Conservation (phyloP, 92 coral and sea anemone species). For the Palythoa grandis region DNA sequence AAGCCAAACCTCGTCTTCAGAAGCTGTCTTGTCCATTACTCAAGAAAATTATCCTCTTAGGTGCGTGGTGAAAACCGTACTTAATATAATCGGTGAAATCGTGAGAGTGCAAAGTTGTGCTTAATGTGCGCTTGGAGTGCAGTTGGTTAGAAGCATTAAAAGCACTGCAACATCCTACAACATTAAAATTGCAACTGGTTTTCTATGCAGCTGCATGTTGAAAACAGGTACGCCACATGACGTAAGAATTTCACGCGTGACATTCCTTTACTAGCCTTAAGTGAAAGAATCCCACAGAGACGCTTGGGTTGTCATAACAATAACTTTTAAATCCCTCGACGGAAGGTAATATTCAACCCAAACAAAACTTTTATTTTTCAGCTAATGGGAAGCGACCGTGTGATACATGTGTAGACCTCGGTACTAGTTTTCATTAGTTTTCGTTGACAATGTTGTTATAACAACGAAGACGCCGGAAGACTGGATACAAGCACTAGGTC, state of each 20-base stretch:
- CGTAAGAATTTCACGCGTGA: slow-evolving; percentile 91
- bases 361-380: slow-evolving; percentile 13
- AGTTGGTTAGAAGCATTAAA: slow-evolving; percentile 61
- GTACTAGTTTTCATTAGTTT: slow-evolving; percentile 39
- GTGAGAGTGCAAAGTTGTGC: slow-evolving; percentile 66
- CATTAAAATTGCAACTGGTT: slow-evolving; percentile 76
- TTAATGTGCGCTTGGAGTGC: slow-evolving; percentile 65
- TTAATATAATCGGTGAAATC: slow-evolving; percentile 67
- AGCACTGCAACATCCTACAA: slow-evolving; percentile 83
- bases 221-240: slow-evolving; percentile 95
- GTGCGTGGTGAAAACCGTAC: slow-evolving; percentile 64
- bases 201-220: slow-evolving; percentile 82
- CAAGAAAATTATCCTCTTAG: slow-evolving; percentile 46
- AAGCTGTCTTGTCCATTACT: slow-evolving; percentile 60
- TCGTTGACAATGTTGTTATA: slow-evolving; percentile 28
- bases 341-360: slow-evolving; percentile 40
- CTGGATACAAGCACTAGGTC: slow-evolving; percentile 63
- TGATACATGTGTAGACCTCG: neutral
- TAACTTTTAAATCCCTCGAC: slow-evolving; percentile 40
- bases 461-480: slow-evolving; percentile 14
- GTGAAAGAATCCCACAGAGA: slow-evolving; percentile 82
- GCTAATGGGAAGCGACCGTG: neutral
- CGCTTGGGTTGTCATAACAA: slow-evolving; percentile 63
- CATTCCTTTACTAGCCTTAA: slow-evolving; percentile 84
- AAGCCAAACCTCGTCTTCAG: slow-evolving; percentile 72